phyloP scores from a whole-genome alignment of 2,797 vertebrate species.

The Hemibagrus guttatus region DNA sequence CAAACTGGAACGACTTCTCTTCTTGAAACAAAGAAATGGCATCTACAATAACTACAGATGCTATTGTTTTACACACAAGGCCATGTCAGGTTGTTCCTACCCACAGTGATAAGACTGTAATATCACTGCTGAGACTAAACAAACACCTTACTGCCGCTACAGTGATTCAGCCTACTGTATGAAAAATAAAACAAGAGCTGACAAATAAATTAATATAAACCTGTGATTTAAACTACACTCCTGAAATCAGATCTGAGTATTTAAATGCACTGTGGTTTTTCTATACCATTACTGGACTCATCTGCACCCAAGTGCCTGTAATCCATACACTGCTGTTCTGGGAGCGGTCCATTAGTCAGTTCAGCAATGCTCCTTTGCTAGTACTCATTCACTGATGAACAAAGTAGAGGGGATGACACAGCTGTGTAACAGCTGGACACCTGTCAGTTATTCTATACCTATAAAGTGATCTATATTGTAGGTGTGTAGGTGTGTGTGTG shows the following conservation, averaged over 20 bases:
- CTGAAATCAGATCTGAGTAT: background rate
- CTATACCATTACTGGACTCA: background rate
- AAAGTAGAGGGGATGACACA: background rate
- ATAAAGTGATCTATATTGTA: background rate
- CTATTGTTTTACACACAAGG: background rate
- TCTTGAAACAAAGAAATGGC: background rate
- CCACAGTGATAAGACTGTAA: background rate
- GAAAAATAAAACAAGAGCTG: too few species aligned
- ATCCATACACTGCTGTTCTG: background rate
- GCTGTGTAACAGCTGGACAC: background rate
- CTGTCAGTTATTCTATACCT: background rate
- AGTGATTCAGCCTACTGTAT: too few species aligned
- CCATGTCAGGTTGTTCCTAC: background rate
- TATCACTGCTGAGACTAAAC: background rate
- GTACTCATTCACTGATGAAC: background rate
- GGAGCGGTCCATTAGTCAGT: background rate
- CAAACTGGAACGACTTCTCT: background rate
- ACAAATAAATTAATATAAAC: too few species aligned
- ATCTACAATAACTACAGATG: background rate
- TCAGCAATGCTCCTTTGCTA: background rate
- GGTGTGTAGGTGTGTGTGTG: background rate
- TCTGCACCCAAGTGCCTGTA: background rate
- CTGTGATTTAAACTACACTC: background rate
- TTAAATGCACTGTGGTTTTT: background rate
- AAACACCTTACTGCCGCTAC: background rate